Evolutionary conservation across 2,113 vertebrate genomes (phyloP).

Genomic region (Hyperopisus bebe): DNA sequence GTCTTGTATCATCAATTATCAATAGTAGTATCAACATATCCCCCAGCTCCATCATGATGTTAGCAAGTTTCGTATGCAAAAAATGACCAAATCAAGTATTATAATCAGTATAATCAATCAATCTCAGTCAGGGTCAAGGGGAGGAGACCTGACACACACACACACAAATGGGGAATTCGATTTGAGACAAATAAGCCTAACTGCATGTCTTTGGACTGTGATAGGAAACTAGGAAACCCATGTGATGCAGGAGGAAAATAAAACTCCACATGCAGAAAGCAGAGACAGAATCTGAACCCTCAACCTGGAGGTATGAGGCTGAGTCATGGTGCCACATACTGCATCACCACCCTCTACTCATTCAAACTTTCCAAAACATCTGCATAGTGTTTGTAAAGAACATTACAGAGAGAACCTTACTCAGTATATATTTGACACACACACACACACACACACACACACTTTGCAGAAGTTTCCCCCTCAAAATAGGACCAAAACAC

Average conservation of each 20-base stretch:
- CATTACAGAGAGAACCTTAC: not conserved
- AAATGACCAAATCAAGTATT: not conserved
- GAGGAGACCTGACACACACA: not conserved
- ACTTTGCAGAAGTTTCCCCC: not conserved
- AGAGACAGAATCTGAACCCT: not conserved
- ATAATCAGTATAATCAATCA: not conserved
- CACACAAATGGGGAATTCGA: not conserved
- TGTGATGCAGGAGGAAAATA: not conserved
- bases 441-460: not conserved
- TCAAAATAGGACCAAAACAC: not conserved
- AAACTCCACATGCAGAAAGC: not conserved
- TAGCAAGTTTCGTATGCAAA: not conserved
- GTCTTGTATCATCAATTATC: not conserved
- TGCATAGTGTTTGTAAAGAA: not conserved
- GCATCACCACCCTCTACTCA: not conserved
- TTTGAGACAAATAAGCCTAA: not conserved
- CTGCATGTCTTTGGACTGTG: not conserved
- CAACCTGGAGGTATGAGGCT: not conserved
- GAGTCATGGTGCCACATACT: not conserved
- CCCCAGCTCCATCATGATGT: not conserved
- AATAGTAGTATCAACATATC: not conserved
- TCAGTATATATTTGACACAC: not conserved
- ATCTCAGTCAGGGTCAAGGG: not conserved
- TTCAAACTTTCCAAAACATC: not conserved
- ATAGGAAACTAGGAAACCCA: not conserved